A percentile compares a stretch with the other conserved stretches of the same genome.
These are phyloP conservation scores for Pseudomyrmex gracilis DNA, from an alignment of 1,140 invertebrate species.

Conservation along the genomic window DNA sequence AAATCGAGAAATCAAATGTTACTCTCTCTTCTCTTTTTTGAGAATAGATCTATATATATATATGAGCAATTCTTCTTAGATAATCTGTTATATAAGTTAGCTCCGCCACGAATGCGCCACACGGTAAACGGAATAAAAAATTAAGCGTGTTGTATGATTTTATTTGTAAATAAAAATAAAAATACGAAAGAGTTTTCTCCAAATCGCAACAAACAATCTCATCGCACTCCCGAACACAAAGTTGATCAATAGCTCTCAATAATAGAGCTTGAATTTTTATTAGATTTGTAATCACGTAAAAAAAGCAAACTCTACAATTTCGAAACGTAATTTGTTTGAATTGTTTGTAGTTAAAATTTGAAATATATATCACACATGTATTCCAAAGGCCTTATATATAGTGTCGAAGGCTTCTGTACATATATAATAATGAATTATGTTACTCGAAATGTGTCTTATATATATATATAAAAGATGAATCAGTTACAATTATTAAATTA, in stretches of 20 bases:
- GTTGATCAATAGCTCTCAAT: conserved; percentile 17
- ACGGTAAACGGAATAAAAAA: conserved; percentile 13
- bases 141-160: conserved; percentile 38
- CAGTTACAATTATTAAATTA: conserved; percentile 43
- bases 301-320: conserved; percentile 13
- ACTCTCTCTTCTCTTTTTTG: conserved; percentile 6
- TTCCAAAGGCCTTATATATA: conserved; percentile 23
- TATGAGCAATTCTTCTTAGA: background rate
- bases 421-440: conserved; percentile 69
- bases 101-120: background rate
- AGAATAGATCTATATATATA: conserved; percentile 11
- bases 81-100: conserved; percentile 20
- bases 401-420: conserved; percentile 29
- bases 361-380: conserved; percentile 41
- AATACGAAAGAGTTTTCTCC: conserved; percentile 16
- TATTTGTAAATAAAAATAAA: conserved; percentile 48
- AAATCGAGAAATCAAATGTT: conserved; percentile 45
- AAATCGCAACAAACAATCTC: conserved; percentile 12
- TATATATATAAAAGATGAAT: background rate
- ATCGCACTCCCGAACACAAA: background rate
- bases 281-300: conserved; percentile 52
- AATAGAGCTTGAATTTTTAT: conserved; percentile 9
- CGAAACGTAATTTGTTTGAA: conserved; percentile 38
- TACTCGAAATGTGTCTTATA: conserved; percentile 67
- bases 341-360: conserved; percentile 20